Evolutionary conservation across 1,140 invertebrate species (phyloP), one percentile per base, ranked within the genome.

Genomic region (Caenorhabditis latens): DNA sequence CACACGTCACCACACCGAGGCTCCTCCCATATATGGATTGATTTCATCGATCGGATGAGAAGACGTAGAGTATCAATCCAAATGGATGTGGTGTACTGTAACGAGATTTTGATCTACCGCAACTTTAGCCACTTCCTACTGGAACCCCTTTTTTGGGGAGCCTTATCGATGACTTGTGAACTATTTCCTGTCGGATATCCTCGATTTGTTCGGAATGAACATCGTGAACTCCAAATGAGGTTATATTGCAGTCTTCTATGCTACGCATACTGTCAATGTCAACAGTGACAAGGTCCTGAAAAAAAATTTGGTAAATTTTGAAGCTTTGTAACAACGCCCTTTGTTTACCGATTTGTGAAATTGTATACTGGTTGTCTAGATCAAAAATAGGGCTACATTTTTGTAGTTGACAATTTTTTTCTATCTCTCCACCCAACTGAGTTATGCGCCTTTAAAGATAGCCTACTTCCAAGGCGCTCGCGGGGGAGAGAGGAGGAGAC

Each of bases 61-160:
- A 86, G 85, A 0, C 50, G 85, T 13, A 86, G 32, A 0, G 85
- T 57, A 46, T 86, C 85, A 48, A 79, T 79, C 85, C 85, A 86
- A 43, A 86, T 63, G 4, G 50, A 71, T 8, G 79, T 75, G 46
- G 53, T 71, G 11, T 79, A 79, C 84, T 86, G 84, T 11, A 85
- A n/a, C 65, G 48, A 13, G 14, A 14, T n/a, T 55, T 21, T 83
- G 13, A n/a, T 55, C 16, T 50, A 16, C 50, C n/a, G 19, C 13
- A 53, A 61, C 4, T 58, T 58, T 58, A 9, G 21, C 21, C 2
- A 58, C 14, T n/a, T 8, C 67, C 16, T n/a, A 65, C 61, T 19
- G 71, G 71, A 79, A 79, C 21, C 8, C 71, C 71, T 79, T 79
- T 79, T n/a, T 79, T 79, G n/a, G 71, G 71, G 4, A 79, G 46